Evolutionary conservation across 2,888 invertebrate genomes (phyloP).

Genomic region (Cerastis rubricosa): DNA sequence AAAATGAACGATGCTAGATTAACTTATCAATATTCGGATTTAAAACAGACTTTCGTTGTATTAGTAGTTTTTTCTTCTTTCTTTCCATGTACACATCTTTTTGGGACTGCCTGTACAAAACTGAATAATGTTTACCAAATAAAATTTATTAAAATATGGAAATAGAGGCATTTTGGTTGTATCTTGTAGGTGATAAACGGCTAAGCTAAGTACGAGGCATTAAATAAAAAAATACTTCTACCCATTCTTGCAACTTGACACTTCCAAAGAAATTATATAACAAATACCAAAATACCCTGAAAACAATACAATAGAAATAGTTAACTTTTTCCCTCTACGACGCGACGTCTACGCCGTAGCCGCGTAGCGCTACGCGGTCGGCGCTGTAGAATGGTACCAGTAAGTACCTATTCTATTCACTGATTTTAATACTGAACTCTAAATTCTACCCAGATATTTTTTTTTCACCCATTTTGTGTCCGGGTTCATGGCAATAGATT

Average conservation of each 20-base stretch:
- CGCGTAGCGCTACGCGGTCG: slow-evolving; percentile 26
- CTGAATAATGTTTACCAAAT: too few species aligned
- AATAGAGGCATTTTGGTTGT: not conserved
- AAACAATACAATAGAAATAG: not conserved
- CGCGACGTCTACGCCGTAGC: slow-evolving; percentile 23
- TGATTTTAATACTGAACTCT: not conserved
- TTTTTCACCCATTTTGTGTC: not conserved
- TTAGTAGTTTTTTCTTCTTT: too few species aligned
- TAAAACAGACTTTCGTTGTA: not conserved
- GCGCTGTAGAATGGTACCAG: not conserved
- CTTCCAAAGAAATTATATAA: not conserved
- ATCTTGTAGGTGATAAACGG: not conserved
- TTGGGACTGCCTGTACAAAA: too few species aligned
- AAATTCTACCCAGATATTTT: not conserved
- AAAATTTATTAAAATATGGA: not conserved
- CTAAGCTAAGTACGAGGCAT: not conserved
- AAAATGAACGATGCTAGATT: not conserved
- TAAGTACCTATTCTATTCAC: not conserved
- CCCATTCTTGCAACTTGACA: not conserved
- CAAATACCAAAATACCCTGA: not conserved
- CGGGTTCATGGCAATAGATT: not conserved
- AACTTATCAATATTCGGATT: not conserved
- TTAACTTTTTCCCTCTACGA: not conserved
- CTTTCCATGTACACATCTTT: too few species aligned
- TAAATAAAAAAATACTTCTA: not conserved